Base-by-base conservation (phyloP, 2,797 vertebrate genomes). In the Urophycis tenuis region DNA sequence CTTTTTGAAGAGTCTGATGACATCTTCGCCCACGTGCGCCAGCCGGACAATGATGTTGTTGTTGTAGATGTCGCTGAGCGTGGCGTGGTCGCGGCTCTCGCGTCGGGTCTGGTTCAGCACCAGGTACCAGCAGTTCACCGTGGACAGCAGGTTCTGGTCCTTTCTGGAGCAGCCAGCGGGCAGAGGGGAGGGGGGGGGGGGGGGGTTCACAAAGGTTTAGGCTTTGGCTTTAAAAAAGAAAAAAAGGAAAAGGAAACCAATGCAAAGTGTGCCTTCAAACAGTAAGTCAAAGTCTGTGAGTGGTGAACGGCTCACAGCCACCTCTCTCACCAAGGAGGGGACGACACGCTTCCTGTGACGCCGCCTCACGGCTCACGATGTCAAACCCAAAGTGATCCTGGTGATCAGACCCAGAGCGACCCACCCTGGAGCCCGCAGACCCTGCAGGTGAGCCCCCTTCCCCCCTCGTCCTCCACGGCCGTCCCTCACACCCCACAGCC, bases 1-100 rank as follows among this genome's bases (percentile, higher is more conserved):
- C 97, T 99, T 99, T 92, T 99, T 99, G 81, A 99, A 99, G 86
- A 99, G 97, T 86, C 98, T 93, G 92, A 99, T 96, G 92, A 99
- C 97, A 87, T 99, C 98, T 87, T 99, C 98, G 0, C 96, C 97
- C 92, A 99, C 96, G 85, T 99, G 98, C 0, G 96, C 94, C 79
- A 99, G 93, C 12, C 97, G 95, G 22, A 99, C 96, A 4, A 97
- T 99, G 90, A 99, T 95, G 69, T 99, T 99, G 93, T 98, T 99
- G 91, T 95, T 97, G 92, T 99, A 99, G 92, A 99, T 95, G 92
- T 99, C 98, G 0, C 97, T 98, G 73, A 99, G 94, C 0, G 96
- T 98, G 87, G 96, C 96, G 0, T 99, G 96, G 88, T 99, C 98
- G 33, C 95, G 90, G 92, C 98, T 99, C 89, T 99, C 98, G 15